Conservation (phyloP, 2,113 vertebrate genomes). For the Leptobrachium ailaonicum region DNA sequence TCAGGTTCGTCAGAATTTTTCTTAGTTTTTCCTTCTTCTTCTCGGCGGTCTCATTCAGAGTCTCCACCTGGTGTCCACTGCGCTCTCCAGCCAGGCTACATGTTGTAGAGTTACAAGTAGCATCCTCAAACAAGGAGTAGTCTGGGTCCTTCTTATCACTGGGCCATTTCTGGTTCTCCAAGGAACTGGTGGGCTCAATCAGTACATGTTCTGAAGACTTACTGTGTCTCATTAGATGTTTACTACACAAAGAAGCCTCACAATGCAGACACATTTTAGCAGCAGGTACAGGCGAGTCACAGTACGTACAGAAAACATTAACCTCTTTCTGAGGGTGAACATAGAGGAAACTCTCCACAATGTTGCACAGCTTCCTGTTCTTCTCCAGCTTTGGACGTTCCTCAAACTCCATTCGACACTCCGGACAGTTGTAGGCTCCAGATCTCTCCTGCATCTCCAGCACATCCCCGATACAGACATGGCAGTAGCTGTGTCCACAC, state of each 20-base stretch:
- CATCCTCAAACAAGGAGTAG: no score
- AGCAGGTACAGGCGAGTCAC: neutral
- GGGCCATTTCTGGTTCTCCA: neutral
- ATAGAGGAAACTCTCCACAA: neutral
- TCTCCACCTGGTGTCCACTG: neutral
- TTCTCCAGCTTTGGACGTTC: neutral
- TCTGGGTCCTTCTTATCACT: no score
- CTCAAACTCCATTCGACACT: neutral
- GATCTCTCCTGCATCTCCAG: neutral
- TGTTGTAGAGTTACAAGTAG: no score
- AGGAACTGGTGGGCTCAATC: neutral
- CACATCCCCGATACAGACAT: neutral
- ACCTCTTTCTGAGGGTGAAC: neutral
- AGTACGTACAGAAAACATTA: slow-evolving; percentile 2
- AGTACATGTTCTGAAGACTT: neutral
- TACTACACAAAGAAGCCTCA: slow-evolving; percentile 2
- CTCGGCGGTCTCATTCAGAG: no score
- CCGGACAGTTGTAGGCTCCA: neutral
- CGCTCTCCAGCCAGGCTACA: neutral
- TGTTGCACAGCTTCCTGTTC: neutral
- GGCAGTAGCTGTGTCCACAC: slow-evolving; percentile 20
- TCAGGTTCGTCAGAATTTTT: neutral
- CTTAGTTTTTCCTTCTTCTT: no score
- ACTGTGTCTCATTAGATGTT: slow-evolving; percentile 6
- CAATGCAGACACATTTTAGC: slow-evolving; percentile 14